Evolutionary conservation across 2,113 vertebrate genomes (phyloP), one percentile per base, ranked within the genome.

Genomic region (Corythaixoides concolor): DNA sequence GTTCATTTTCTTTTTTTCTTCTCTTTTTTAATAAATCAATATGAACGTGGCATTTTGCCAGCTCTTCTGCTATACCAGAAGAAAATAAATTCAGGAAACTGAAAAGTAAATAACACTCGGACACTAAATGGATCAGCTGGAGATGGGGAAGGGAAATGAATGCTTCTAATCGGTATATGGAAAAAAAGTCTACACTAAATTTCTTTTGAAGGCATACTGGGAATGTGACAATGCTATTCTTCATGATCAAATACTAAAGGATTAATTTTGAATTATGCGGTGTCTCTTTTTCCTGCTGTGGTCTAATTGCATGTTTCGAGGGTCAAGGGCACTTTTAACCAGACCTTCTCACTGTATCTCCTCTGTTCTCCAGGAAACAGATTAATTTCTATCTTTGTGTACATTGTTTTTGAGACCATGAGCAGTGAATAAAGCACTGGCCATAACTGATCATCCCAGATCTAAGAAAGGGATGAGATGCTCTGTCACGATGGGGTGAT

Each of bases 1-100:
- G 0, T 91, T 93, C 37, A 78, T 92, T 92, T 95, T 81, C 66
- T 69, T 76, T 93, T 93, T 87, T 85, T 58, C 59, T 52, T 75
- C 23, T 91, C 32, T 47, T 91, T 92, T 90, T 93, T 60, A 95
- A 93, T 93, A 93, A 94, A 94, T 96, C 84, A 88, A n/a, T 93
- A 95, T 59, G 62, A 94, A 79, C n/a, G 11, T 69, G 81, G 95
- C 92, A 92, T 45, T 93, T 76, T 3, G 49, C 90, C 89, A 97
- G 78, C 84, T 95, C 53, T 87, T 95, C 95, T 75, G n/a, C 74
- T 82, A 91, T 95, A 95, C 24, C 32, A 64, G 55, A 89, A 90
- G 66, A 75, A 92, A 95, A 92, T 82, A 93, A 94, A 91, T 92
- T 87, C 89, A 88, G 86, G 77, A 92, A 93, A 89, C 56, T 33